Conservation (phyloP, 35 echinoderm and acorn worm genomes). For the Anneissia japonica region DNA sequence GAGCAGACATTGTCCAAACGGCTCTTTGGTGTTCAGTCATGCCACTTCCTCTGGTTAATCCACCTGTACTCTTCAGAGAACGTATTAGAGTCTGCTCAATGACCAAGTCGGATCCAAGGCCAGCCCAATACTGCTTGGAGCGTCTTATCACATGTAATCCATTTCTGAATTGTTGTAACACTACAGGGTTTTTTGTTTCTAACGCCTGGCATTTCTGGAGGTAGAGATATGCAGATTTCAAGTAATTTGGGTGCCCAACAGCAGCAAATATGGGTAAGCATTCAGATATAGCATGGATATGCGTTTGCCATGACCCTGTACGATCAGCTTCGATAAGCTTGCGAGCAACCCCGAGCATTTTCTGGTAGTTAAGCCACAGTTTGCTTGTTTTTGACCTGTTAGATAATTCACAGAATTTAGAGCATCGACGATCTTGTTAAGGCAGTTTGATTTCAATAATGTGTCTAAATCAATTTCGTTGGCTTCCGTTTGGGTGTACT, state of each 20-base stretch:
- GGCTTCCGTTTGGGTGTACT: not conserved
- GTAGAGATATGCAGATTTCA: conserved; percentile 46
- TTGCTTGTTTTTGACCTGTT: not conserved
- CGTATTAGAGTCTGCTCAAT: conserved; percentile 59
- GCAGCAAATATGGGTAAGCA: not conserved
- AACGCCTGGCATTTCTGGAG: conserved; percentile 45
- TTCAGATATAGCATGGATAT: not conserved
- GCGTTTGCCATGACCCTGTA: not conserved
- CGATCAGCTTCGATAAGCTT: not conserved
- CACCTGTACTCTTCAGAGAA: conserved; percentile 29
- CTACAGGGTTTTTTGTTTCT: conserved; percentile 42
- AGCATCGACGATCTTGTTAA: too few relatives aligned
- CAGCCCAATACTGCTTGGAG: conserved; percentile 42
- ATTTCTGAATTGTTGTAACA: conserved; percentile 21
- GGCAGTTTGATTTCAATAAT: too few relatives aligned
- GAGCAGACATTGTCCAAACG: conserved; percentile 32
- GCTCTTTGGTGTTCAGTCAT: conserved; percentile 34
- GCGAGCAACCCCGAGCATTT: not conserved
- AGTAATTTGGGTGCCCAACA: conserved; percentile 27
- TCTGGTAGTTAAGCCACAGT: not conserved
- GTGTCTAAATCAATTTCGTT: not conserved
- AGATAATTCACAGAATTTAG: too few relatives aligned
- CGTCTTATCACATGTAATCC: conserved; percentile 49
- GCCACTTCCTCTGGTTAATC: conserved; percentile 36
- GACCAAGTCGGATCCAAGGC: conserved; percentile 36